Conservation (phyloP, 30 jellyfish, hydroid and myxozoan genomes). For the Chrysaora quinquecirrha region DNA sequence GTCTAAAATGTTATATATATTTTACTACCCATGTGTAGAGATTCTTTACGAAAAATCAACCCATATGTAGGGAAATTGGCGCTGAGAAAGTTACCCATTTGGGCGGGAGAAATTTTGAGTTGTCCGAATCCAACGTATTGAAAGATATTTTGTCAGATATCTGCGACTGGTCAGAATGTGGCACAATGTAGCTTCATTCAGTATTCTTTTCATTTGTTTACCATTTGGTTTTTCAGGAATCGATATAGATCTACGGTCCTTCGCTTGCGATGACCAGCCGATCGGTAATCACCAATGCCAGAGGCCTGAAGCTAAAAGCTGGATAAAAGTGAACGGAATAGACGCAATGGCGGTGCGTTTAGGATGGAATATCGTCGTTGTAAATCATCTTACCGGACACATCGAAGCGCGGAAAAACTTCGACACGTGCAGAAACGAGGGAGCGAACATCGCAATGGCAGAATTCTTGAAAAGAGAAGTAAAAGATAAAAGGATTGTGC, state of each 20-base stretch:
- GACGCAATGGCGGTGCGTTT: not conserved
- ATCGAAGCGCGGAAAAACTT: slow-evolving; percentile 25
- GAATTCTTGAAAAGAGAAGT: not conserved
- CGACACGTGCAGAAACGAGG: not conserved
- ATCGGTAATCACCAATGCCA: slow-evolving; percentile 8
- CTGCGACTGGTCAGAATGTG: too few relatives aligned
- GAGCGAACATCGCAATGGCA: slow-evolving; percentile 8
- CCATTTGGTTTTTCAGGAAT: too few relatives aligned
- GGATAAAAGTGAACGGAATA: slow-evolving; percentile 32
- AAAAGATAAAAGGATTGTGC: slow-evolving; percentile 11
- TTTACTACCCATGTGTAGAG: too few relatives aligned
- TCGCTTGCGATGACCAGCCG: slow-evolving; percentile 20
- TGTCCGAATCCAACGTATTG: too few relatives aligned
- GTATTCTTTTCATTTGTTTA: too few relatives aligned
- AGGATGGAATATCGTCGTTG: slow-evolving; percentile 55
- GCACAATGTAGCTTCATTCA: too few relatives aligned
- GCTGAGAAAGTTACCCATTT: too few relatives aligned
- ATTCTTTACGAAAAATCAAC: too few relatives aligned
- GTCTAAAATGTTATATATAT: too few relatives aligned
- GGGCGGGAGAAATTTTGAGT: too few relatives aligned
- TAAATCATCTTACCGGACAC: slow-evolving; percentile 32
- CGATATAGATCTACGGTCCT: slow-evolving; percentile 49
- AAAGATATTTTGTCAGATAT: too few relatives aligned
- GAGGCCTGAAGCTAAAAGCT: not conserved
- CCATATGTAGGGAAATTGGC: too few relatives aligned